Evolutionary conservation across 2,113 vertebrate genomes (phyloP), one percentile per base, ranked within the genome.

Genomic region (Rutilus rutilus): DNA sequence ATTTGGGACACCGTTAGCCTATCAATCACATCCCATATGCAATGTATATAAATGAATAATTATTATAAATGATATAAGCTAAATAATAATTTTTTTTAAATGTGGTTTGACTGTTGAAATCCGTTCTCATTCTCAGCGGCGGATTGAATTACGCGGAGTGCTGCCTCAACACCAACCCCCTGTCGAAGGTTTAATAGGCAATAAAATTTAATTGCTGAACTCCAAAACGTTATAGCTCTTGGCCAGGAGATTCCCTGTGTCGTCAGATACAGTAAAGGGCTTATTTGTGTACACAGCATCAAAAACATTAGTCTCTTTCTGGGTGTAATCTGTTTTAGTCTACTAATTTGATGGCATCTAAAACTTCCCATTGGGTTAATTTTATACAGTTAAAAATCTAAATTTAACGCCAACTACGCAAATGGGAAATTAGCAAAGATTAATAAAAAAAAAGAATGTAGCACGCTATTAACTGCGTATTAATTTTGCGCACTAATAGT

Each of bases 181-280:
- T 89, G 91, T 92, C 92, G 91, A 91, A 90, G 93, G 92, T 93
- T 95, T 95, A 94, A 95, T 94, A 89, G 92, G 89, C 93, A 89
- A 94, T 94, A 93, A 94, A 93, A 92, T 91, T 80, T 94, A 94
- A 95, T 94, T 94, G 90, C 89, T 92, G 88, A 93, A 92, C 93
- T 91, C 90, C 91, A 89, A 89, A 93, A 93, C 91, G 91, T 93
- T 90, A 87, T 80, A 95, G 94, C 95, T 96, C 96, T 97, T 96
- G 96, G 96, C 96, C 94, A 94, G 94, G 93, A 94, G 95, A 52
- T 96, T 95, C 95, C 95, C 91, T 90, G 91, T 91, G 92, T 91
- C 87, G 90, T 86, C 88, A 91, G 95, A 93, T 95, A 95, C 94
- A 96, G 93, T 93, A 95, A 95, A 95, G 93, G 93, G 94, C 96